Evolutionary conservation across 2,888 invertebrate species (phyloP), one percentile per base, ranked within the genome.

Genomic region (Meliscaeva auricollis): DNA sequence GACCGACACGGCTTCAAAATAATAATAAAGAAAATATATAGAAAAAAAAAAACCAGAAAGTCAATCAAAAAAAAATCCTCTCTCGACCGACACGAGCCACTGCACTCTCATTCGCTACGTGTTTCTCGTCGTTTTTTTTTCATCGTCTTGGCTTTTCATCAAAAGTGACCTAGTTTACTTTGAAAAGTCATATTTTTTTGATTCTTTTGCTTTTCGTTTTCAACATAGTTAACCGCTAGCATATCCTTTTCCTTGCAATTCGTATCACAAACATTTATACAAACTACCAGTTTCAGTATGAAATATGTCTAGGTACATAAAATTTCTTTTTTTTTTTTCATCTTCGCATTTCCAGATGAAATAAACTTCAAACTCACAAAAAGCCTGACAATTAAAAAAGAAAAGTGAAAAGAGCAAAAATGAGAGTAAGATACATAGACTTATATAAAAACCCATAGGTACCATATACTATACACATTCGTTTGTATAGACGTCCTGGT

Each of bases 321-420:
- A 58, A 74, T 77, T 68, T 68, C 84, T 62, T 76, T 76, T 46
- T 46, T 69, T 74, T 41, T 30, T 50, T 60, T 64, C 20, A 38
- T 58, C 66, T 66, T 73, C 62, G 32, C 22, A 64, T 80, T 77
- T 76, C 56, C 73, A 72, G 66, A 78, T 78, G 75, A 54, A 77
- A 73, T 87, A 58, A 73, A 83, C 64, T 84, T 81, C 69, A 78
- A 58, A 58, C 50, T 35, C 26, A 70, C 20, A 79, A 60, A 80
- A 76, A 60, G 66, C 68, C 66, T 75, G 80, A 84, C 84, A 84
- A 84, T 84, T 84, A 84, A 84, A 46, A 84, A 54, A 70, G 50
- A 75, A n/a, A 11, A 44, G 15, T 9, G 44, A 44, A 15, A 44
- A 44, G 48, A 69, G 74, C 62, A 62, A 44, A 74, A 68, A 26